Conservation (phyloP, 1,140 invertebrate species). For the Catajapyx aquilonaris region DNA sequence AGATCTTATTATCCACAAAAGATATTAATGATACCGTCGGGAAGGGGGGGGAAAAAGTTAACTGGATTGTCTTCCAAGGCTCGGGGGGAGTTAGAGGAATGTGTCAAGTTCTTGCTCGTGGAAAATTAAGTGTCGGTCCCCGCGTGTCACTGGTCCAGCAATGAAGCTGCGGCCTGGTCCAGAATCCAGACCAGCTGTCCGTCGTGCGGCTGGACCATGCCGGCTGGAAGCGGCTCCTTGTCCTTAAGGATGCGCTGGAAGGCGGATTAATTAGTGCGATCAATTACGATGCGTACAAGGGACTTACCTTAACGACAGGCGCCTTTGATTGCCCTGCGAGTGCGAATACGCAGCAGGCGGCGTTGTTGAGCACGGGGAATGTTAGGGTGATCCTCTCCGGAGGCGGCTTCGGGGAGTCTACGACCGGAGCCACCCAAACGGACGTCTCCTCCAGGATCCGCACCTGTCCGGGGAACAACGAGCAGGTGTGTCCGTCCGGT, state of each 20-base stretch:
- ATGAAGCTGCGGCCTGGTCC: slow-evolving; percentile 54
- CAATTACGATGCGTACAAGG: too few relatives aligned
- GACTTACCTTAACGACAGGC: slow-evolving; percentile 61
- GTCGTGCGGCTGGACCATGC: slow-evolving; percentile 38
- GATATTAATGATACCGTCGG: too few relatives aligned
- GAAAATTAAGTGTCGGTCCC: too few relatives aligned
- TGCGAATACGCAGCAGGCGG: slow-evolving; percentile 62
- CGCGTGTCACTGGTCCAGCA: too few relatives aligned
- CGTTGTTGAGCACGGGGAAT: slow-evolving; percentile 76
- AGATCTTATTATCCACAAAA: too few relatives aligned
- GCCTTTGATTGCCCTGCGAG: slow-evolving; percentile 66
- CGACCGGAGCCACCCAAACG: slow-evolving; percentile 63
- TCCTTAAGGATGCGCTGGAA: slow-evolving; percentile 48
- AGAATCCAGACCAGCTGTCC: slow-evolving; percentile 59
- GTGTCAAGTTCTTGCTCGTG: too few relatives aligned
- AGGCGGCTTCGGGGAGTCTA: slow-evolving; percentile 90
- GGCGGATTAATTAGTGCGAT: too few relatives aligned
- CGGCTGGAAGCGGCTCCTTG: slow-evolving; percentile 48
- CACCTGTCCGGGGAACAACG: slow-evolving; percentile 74
- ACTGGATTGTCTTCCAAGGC: too few relatives aligned
- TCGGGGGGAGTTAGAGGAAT: too few relatives aligned
- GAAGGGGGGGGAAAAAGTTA: too few relatives aligned
- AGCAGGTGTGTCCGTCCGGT: slow-evolving; percentile 97
- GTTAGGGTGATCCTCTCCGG: slow-evolving; percentile 78
- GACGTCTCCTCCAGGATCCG: slow-evolving; percentile 37